Percentiles rank a stretch among this genome's conserved stretches.
Conservation (phyloP, 1,140 invertebrate genomes). For the Solen grandis region DNA sequence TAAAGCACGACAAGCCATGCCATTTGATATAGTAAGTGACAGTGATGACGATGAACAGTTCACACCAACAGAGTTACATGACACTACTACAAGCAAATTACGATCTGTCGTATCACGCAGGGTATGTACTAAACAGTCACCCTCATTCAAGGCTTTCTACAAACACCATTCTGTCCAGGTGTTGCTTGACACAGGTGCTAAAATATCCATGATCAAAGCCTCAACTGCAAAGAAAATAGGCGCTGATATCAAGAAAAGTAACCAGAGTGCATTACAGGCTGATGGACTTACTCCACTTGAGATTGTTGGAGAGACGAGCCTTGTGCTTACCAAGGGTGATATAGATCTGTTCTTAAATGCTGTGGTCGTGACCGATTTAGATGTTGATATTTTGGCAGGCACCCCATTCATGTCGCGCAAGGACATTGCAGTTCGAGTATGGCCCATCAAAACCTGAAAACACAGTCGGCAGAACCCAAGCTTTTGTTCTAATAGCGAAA, state of each 20-base stretch:
- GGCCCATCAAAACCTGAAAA: neutral
- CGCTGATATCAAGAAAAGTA: constrained; percentile 35
- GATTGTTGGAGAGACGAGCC: constrained; percentile 27
- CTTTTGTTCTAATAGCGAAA: neutral
- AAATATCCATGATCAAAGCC: constrained; percentile 34
- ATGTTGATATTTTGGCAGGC: constrained; percentile 49
- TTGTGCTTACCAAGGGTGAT: neutral
- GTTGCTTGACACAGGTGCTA: constrained; percentile 44
- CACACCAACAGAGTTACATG: too few species aligned
- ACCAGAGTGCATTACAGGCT: constrained; percentile 49
- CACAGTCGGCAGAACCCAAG: neutral
- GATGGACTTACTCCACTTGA: constrained; percentile 33
- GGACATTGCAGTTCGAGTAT: constrained; percentile 31
- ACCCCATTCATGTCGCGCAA: constrained; percentile 45
- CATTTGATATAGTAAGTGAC: too few species aligned
- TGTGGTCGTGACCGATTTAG: constrained; percentile 50
- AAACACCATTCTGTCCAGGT: constrained; percentile 16
- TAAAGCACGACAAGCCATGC: too few species aligned
- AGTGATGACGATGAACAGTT: too few species aligned
- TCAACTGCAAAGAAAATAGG: constrained; percentile 30
- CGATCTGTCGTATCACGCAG: too few species aligned
- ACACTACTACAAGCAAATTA: too few species aligned
- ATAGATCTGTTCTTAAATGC: constrained; percentile 17
- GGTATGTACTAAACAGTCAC: constrained; percentile 41
- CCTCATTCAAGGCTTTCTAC: constrained; percentile 26